A percentile compares a stretch with the other conserved stretches of the same genome.
phyloP scores from a whole-genome alignment of 2,888 invertebrate species.

The Volucella zonaria region DNA sequence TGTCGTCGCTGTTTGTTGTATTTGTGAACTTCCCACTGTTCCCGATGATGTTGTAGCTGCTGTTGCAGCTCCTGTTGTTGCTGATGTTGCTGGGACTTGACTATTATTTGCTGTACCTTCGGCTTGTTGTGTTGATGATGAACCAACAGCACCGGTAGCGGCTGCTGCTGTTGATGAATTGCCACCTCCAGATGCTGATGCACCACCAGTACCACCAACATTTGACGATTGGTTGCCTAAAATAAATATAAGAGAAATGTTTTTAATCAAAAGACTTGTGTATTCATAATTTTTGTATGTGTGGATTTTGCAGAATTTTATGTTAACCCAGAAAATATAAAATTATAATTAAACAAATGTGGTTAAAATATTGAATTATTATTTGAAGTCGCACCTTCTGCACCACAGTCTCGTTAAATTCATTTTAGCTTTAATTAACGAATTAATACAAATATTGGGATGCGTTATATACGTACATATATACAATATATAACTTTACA shows the following conservation, averaged over 20 bases:
- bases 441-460: too few species aligned
- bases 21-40: conserved; percentile 74
- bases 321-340: background rate
- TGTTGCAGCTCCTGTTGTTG: conserved; percentile 66
- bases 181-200: conserved; percentile 71
- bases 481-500: too few species aligned
- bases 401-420: too few species aligned
- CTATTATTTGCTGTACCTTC: conserved; percentile 63
- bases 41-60: conserved; percentile 67
- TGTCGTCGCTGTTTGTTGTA: conserved; percentile 80
- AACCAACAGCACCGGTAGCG: conserved; percentile 55
- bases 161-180: conserved; percentile 70
- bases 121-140: conserved; percentile 65
- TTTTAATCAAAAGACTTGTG: background rate
- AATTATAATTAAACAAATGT: too few species aligned
- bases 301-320: background rate
- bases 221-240: conserved; percentile 76
- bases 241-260: conserved; percentile 28
- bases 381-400: too few species aligned
- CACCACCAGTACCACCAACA: conserved; percentile 70
- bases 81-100: conserved; percentile 67
- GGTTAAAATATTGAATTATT: too few species aligned
- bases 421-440: too few species aligned
- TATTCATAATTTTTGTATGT: background rate
- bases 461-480: too few species aligned